These are phyloP conservation scores for Tipula helvola DNA, from an alignment of 2,888 invertebrate genomes.

Conservation along the genomic window DNA sequence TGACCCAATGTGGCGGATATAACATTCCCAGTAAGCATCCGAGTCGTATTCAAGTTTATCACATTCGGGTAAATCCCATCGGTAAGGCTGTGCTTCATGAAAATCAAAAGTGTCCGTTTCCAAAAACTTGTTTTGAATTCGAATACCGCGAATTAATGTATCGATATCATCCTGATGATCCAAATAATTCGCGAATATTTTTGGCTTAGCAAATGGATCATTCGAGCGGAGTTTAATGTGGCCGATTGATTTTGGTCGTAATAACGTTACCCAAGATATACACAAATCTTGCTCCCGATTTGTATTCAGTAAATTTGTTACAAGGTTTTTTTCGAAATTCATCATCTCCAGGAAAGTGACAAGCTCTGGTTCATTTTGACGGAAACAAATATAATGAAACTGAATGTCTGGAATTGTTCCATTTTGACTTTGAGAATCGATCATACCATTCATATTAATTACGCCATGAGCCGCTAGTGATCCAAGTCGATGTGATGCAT, in stretches of 20 bases:
- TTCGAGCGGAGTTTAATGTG: conserved; percentile 34
- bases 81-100: conserved; percentile 28
- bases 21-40: conserved; percentile 44
- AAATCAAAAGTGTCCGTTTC: conserved; percentile 33
- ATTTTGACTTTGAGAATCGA: conserved; percentile 22
- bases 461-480: conserved; percentile 32
- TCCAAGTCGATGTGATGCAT: conserved; percentile 39
- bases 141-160: conserved; percentile 35
- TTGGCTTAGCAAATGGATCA: not conserved
- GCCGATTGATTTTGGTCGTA: conserved; percentile 43
- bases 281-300: not conserved
- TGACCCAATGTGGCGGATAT: conserved; percentile 39
- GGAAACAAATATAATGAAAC: conserved; percentile 32
- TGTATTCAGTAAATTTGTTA: not conserved
- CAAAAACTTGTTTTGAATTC: conserved; percentile 31
- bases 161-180: conserved; percentile 40
- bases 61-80: conserved; percentile 41
- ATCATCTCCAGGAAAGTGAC: conserved; percentile 21
- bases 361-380: conserved; percentile 23
- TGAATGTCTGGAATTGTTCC: conserved; percentile 39
- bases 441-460: conserved; percentile 23
- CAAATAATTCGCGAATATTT: conserved; percentile 43
- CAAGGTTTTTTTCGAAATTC: not conserved
- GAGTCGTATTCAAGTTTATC: conserved; percentile 26
- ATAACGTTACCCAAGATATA: conserved; percentile 22